Evolutionary conservation across 2,113 vertebrate genomes (phyloP).

Genomic region (Dunckerocampus dactyliophorus): DNA sequence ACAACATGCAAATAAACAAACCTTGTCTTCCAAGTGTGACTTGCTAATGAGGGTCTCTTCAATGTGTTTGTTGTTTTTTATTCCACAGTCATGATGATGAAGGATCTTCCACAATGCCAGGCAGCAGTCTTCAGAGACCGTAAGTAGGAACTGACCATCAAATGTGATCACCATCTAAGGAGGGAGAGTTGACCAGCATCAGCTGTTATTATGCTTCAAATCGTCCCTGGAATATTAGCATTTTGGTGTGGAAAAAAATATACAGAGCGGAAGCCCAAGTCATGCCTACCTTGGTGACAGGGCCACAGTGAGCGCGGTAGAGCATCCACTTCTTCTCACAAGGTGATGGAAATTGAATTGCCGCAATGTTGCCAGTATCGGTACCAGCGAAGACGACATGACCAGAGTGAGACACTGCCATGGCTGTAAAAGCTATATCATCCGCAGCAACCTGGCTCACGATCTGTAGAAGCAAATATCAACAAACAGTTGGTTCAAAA

Average conservation of each 20-base stretch:
- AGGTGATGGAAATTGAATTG: conserved; percentile 85
- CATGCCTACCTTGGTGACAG: conserved; percentile 83
- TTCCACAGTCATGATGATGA: conserved; percentile 77
- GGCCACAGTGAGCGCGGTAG: conserved; percentile 84
- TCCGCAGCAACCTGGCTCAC: conserved; percentile 77
- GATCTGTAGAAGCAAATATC: conserved; percentile 67
- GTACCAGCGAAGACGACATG: conserved; percentile 86
- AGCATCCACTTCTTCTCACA: conserved; percentile 78
- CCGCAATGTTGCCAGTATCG: conserved; percentile 78
- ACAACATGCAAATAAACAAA: not conserved
- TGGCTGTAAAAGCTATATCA: conserved; percentile 74
- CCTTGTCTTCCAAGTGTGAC: conserved; percentile 90
- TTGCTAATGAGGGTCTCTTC: conserved; percentile 90
- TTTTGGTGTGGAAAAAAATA: too few species aligned
- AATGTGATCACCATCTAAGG: conserved; percentile 82
- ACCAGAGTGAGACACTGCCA: conserved; percentile 81
- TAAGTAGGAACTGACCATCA: conserved; percentile 86
- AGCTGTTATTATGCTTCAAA: too few species aligned
- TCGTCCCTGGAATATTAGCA: too few species aligned
- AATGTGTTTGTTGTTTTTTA: conserved; percentile 78
- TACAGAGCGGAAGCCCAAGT: not conserved
- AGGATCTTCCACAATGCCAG: conserved; percentile 85
- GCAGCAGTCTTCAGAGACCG: conserved; percentile 82
- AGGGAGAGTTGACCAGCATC: not conserved
- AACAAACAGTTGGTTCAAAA: not conserved